Base-by-base conservation (phyloP, 2,888 invertebrate genomes). In the Euplexia lucipara region DNA sequence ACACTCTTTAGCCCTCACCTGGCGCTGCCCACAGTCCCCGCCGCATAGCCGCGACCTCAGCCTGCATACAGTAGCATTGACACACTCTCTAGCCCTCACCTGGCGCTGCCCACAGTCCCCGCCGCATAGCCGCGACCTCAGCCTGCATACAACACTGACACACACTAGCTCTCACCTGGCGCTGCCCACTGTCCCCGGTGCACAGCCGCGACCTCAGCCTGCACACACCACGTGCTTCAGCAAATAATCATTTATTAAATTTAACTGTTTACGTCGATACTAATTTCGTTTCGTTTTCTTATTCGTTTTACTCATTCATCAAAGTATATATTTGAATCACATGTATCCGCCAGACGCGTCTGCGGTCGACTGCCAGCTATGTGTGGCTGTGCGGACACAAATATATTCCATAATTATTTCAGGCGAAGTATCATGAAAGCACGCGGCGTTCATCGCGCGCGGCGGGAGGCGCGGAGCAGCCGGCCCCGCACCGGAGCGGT, bases 341-440 rank as follows among this genome's bases (percentile, higher is more conserved):
- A 47, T 26, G 74, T 32, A 30, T 22, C 22, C 49, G 49, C 60
- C 32, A 47, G 44, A 34, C 54, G 61, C 57, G 49, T 30, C 48
- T 39, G 61, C 77, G 56, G 39, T 56, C 60, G 70, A 70, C 79
- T 79, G 74, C 42, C 61, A 6, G 57, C 65, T 45, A 32, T 53
- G 30, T 42, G 70, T n/a, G 39, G 52, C 56, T 35, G 59, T 34
- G 44, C 62, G 47, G 61, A 68, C 53, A 59, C 51, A 54, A 68
- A 79, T 74, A 71, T 75, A 72, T 78, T 71, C 75, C 72, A 72
- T 72, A 67, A 75, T 80, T 75, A 79, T 79, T 79, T 79, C 78
- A 79, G 80, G 71, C 80, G 44, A 56, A 58, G 59, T 59, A 66
- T 66, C 61, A 67, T 60, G 75, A 52, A 74, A 76, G 51, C 79